phyloP scores from a whole-genome alignment of 1,140 invertebrate genomes.

The Pogonomyrmex barbatus region DNA sequence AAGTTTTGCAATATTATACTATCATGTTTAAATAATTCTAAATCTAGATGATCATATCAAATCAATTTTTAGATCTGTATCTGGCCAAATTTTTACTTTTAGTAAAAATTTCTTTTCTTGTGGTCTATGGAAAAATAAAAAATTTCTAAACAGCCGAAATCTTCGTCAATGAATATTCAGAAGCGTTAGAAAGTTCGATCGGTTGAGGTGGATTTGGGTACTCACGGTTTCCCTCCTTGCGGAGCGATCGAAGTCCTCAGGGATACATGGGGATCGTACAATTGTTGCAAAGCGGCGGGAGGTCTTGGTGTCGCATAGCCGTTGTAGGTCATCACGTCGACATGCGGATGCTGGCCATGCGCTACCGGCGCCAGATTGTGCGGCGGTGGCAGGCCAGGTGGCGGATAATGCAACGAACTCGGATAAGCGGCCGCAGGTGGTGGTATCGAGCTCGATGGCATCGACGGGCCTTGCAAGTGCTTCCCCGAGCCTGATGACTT shows the following conservation, averaged over 20 bases:
- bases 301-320: constrained; percentile 82
- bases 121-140: not conserved
- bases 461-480: constrained; percentile 72
- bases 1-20: too few relatives aligned
- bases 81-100: too few relatives aligned
- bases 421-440: constrained; percentile 65
- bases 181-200: not conserved
- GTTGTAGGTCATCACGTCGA: constrained; percentile 84
- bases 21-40: too few relatives aligned
- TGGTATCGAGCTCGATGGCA: constrained; percentile 79
- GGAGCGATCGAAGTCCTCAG: constrained; percentile 87
- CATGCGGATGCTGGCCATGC: constrained; percentile 80
- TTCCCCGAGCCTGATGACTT: constrained; percentile 84
- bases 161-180: not conserved
- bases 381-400: constrained; percentile 81
- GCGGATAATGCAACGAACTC: constrained; percentile 77
- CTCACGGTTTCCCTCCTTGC: constrained; percentile 97
- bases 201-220: constrained; percentile 74
- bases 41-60: too few relatives aligned
- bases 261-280: constrained; percentile 89
- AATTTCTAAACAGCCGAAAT: not conserved
- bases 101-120: too few relatives aligned
- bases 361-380: constrained; percentile 82
- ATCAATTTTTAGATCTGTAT: too few relatives aligned
- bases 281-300: constrained; percentile 82